Evolutionary conservation across 2,888 invertebrate species (phyloP).

Genomic region (Drosophila affinis): DNA sequence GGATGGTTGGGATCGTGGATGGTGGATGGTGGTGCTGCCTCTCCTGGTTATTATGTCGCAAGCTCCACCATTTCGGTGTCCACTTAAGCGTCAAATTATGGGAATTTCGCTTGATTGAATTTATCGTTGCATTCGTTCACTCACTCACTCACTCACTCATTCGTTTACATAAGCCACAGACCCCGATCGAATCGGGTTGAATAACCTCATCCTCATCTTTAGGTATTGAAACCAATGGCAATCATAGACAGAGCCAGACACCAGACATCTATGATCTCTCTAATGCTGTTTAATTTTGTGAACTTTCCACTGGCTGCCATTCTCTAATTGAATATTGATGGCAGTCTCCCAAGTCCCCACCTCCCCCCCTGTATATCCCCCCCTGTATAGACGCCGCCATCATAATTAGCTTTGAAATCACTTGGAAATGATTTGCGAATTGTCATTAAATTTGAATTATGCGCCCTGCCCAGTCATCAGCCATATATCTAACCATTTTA

Average conservation of each 20-base stretch:
- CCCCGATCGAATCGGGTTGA: constrained; percentile 52
- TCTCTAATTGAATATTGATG: constrained; percentile 72
- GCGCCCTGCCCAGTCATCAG: constrained; percentile 44
- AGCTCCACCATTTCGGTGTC: constrained; percentile 70
- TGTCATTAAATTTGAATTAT: constrained; percentile 54
- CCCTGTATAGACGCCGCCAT: constrained; percentile 2
- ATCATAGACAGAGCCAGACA: background rate
- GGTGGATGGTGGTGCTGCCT: constrained; percentile 1
- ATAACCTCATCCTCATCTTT: constrained; percentile 57
- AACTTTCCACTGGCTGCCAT: constrained; percentile 52
- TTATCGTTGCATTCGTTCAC: constrained; percentile 49
- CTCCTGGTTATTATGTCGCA: constrained; percentile 74
- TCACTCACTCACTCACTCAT: constrained; percentile 44
- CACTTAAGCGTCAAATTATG: constrained; percentile 80
- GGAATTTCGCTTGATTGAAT: constrained; percentile 81
- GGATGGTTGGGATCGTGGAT: background rate
- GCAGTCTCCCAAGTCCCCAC: constrained; percentile 17
- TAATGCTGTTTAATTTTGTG: constrained; percentile 52
- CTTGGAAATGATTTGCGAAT: constrained; percentile 50
- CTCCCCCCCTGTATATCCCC: rapidly evolving
- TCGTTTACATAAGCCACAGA: constrained; percentile 65
- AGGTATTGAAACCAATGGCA: constrained; percentile 13
- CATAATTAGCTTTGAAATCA: constrained; percentile 35
- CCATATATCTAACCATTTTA: constrained; percentile 17
- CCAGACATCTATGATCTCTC: background rate